Evolutionary conservation across 2,888 invertebrate species (phyloP).

Genomic region (Eremobia ochroleuca): DNA sequence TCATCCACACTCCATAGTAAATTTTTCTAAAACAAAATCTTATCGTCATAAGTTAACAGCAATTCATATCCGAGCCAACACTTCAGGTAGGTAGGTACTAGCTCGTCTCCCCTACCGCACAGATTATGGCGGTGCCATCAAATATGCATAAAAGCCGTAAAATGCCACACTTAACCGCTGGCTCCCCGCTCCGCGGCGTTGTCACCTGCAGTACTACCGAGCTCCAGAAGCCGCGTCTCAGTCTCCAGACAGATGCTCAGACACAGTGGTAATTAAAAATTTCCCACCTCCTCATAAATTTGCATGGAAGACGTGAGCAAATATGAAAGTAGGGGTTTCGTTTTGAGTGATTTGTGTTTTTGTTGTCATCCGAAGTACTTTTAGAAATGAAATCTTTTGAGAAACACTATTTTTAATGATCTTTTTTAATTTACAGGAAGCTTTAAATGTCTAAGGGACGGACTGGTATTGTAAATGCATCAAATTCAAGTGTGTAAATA

Average conservation of each 20-base stretch:
- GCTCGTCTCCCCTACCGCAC: conserved; percentile 79
- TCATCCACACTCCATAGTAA: conserved; percentile 20
- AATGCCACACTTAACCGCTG: conserved; percentile 90
- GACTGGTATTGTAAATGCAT: neutral
- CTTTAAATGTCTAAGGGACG: too few species aligned
- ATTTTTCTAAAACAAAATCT: conserved; percentile 59
- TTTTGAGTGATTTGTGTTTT: conserved; percentile 50
- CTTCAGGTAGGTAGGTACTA: conserved; percentile 58
- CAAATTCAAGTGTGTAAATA: neutral
- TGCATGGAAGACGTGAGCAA: conserved; percentile 78
- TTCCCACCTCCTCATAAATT: conserved; percentile 84
- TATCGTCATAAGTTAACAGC: conserved; percentile 67
- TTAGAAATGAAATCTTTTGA: neutral
- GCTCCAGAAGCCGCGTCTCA: conserved; percentile 59
- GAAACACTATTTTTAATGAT: neutral
- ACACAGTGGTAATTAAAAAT: conserved; percentile 89
- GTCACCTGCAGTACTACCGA: conserved; percentile 79
- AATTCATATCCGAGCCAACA: conserved; percentile 80
- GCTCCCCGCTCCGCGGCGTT: conserved; percentile 79
- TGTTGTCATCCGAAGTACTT: conserved; percentile 7
- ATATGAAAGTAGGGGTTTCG: conserved; percentile 57
- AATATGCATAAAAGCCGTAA: conserved; percentile 91
- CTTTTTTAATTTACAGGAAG: neutral
- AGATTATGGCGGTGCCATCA: conserved; percentile 90
- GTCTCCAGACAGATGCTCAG: conserved; percentile 87